A percentile compares a stretch with the other conserved stretches of the same genome.
Conservation (phyloP, 2,113 vertebrate genomes). For the Sorex araneus region DNA sequence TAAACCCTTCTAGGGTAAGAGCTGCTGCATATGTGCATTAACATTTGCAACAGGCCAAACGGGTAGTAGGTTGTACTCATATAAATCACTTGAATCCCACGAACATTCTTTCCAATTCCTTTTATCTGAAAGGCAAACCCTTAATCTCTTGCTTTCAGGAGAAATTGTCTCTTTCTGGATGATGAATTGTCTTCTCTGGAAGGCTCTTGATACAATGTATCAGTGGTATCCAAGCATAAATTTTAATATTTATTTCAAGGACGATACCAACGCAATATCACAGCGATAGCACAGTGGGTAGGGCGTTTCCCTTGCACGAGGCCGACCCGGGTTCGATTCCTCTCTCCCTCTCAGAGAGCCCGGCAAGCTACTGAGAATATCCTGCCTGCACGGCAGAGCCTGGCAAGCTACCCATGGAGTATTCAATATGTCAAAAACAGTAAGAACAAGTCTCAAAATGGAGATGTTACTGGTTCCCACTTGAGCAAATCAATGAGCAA, state of each 20-base stretch:
- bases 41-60: background rate
- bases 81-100: background rate
- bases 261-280: too few relatives aligned
- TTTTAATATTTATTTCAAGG: background rate
- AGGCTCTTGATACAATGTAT: background rate
- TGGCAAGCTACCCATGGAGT: too few relatives aligned
- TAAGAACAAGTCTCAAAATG: too few relatives aligned
- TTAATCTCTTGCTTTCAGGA: background rate
- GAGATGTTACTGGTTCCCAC: too few relatives aligned
- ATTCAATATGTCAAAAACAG: too few relatives aligned
- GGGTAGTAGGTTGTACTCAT: background rate
- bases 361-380: too few relatives aligned
- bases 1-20: background rate
- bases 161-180: background rate
- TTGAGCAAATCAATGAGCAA: too few relatives aligned
- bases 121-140: background rate
- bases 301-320: too few relatives aligned
- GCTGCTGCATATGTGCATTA: background rate
- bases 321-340: too few relatives aligned
- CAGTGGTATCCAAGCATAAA: background rate
- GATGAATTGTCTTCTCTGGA: background rate
- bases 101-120: background rate
- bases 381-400: too few relatives aligned
- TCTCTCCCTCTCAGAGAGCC: too few relatives aligned
- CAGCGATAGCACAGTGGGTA: too few relatives aligned